Percentiles rank a stretch among this genome's conserved stretches.
phyloP scores from a whole-genome alignment of 2,888 invertebrate genomes.

The Lithophane semibrunnea region DNA sequence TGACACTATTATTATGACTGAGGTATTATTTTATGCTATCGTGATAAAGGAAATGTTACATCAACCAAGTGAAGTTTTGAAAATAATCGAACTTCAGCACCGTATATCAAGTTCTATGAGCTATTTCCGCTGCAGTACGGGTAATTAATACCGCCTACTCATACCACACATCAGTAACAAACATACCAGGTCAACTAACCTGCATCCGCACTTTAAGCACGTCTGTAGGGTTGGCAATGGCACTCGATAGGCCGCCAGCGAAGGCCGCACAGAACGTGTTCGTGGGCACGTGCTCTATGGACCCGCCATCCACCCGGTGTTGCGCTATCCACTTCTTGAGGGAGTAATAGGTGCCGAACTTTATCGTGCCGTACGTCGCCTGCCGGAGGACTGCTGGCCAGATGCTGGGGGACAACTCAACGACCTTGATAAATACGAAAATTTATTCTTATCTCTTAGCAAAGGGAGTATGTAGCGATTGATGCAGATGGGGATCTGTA shows the following conservation, averaged over 20 bases:
- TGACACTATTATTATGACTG: background rate
- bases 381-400: slow-evolving; percentile 98
- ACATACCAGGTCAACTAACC: slow-evolving; percentile 81
- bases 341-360: slow-evolving; percentile 98
- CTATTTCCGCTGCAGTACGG: background rate
- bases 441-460: background rate
- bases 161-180: background rate
- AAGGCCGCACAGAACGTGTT: slow-evolving; percentile 95
- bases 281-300: slow-evolving; percentile 91
- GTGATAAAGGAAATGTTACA: background rate
- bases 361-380: slow-evolving; percentile 98
- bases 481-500: background rate
- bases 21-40: background rate
- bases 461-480: background rate
- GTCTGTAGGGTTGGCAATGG: slow-evolving; percentile 99
- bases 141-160: background rate
- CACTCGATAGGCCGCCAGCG: slow-evolving; percentile 97
- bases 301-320: slow-evolving; percentile 85
- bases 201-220: slow-evolving; percentile 99
- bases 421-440: background rate
- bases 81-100: background rate
- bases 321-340: slow-evolving; percentile 93
- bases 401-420: slow-evolving; percentile 91
- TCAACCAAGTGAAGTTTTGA: background rate
- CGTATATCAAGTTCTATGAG: background rate